Percentiles rank a stretch among this genome's conserved stretches.
Conservation (phyloP, 2,113 vertebrate genomes). For the Callorhinus ursinus region DNA sequence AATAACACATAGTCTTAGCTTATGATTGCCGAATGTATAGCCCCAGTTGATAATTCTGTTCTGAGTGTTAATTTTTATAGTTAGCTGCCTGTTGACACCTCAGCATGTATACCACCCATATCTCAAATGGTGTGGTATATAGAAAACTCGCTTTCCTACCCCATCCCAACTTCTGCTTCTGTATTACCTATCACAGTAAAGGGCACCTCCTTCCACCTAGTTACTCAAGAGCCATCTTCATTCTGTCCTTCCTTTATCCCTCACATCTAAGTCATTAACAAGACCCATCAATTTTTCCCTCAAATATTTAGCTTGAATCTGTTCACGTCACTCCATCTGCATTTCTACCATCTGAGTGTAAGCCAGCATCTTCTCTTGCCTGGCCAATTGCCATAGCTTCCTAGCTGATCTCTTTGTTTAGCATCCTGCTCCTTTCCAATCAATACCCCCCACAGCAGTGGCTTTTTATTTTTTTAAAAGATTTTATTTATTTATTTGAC, state of each 20-base stretch:
- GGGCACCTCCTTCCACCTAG: background rate
- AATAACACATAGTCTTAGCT: background rate
- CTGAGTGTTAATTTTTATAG: background rate
- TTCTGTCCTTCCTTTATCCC: background rate
- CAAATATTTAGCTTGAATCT: background rate
- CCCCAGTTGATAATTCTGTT: background rate
- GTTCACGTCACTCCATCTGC: background rate
- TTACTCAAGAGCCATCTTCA: background rate
- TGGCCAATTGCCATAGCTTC: background rate
- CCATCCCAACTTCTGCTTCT: background rate
- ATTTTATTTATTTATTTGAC: no score
- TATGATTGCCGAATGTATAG: background rate
- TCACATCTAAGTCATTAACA: background rate
- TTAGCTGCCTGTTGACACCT: background rate
- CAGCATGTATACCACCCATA: fast-evolving
- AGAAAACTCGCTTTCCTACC: background rate
- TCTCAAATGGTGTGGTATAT: background rate
- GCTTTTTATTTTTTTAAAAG: background rate
- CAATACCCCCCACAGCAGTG: background rate
- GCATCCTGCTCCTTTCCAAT: background rate
- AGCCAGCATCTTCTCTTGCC: background rate
- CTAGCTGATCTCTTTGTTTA: background rate
- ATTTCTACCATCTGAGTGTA: background rate
- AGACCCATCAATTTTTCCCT: background rate
- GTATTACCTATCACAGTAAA: background rate